Evolutionary conservation across 2,113 vertebrate species (phyloP).

Genomic region (Lophius piscatorius): DNA sequence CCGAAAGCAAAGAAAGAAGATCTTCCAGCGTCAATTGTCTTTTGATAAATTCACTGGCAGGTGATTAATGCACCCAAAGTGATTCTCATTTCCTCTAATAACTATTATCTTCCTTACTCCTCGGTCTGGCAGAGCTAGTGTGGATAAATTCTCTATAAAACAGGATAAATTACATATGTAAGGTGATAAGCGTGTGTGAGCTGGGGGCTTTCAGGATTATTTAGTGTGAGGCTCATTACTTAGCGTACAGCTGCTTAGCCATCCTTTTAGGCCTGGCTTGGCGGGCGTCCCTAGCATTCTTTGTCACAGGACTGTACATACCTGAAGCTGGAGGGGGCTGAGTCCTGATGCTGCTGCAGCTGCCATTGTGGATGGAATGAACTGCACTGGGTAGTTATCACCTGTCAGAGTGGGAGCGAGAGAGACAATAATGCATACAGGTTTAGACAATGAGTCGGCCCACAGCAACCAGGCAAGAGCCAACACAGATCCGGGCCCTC

Average conservation of each 20-base stretch:
- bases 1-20: slow-evolving; percentile 11
- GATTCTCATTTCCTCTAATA: slow-evolving; percentile 73
- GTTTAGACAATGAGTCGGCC: slow-evolving; percentile 97
- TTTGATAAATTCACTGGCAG: slow-evolving; percentile 62
- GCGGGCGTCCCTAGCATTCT: slow-evolving; percentile 86
- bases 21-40: slow-evolving; percentile 47
- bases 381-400: slow-evolving; percentile 99
- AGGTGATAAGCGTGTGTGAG: slow-evolving; percentile 90
- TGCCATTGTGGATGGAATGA: slow-evolving; percentile 99
- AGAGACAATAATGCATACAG: slow-evolving; percentile 90
- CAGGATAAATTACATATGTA: slow-evolving; percentile 82
- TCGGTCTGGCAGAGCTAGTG: slow-evolving; percentile 53
- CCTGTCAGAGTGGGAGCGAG: slow-evolving; percentile 86
- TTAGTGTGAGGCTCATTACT: slow-evolving; percentile 91
- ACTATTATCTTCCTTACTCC: slow-evolving; percentile 70
- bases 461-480: slow-evolving; percentile 88
- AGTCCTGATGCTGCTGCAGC: slow-evolving; percentile 99
- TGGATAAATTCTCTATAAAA: slow-evolving; percentile 77
- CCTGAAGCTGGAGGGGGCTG: slow-evolving; percentile 99
- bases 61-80: slow-evolving; percentile 62
- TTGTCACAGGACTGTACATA: slow-evolving; percentile 89
- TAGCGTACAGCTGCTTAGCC: slow-evolving; percentile 95
- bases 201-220: slow-evolving; percentile 84
- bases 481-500: slow-evolving; percentile 86
- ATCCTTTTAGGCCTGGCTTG: slow-evolving; percentile 86